Evolutionary conservation across 2,113 vertebrate species (phyloP), one percentile per base, ranked within the genome.

Genomic region (Oenanthe melanoleuca): DNA sequence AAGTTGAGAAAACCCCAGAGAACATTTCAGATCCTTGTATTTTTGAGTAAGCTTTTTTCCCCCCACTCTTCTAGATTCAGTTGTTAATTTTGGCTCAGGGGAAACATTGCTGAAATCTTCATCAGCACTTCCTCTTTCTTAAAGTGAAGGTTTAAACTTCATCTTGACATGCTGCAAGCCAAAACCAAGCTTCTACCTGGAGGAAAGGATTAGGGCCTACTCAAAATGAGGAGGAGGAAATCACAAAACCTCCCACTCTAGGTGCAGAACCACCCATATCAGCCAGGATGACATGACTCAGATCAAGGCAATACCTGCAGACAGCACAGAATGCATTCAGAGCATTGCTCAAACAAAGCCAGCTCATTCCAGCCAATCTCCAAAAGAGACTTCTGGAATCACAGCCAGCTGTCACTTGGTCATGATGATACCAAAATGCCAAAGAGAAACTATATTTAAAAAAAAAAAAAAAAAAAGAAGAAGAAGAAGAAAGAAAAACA

Each of bases 1-100:
- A 88, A 83, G 59, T 44, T 78, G 71, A 83, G 80, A 86, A 97
- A 97, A 80, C 56, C 93, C 96, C 92, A 64, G 69, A 92, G 77
- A 86, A 66, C 7, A 3, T 96, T 94, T 96, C 90, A 94, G 83
- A 80, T 86, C 71, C 92, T 86, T n/a, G 31, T 90, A 88, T 22
- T 83, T 93, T 47, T 88, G 77, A 94, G 59, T 67, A 89, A 75
- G 33, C 15, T 52, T 40, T 44, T 28, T 18, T 12, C 9, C 20
- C 4, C 10, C 26, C 20, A n/a, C 5, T 11, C 33, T 60, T 73
- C 57, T 47, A 89, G 50, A 88, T 55, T 80, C 42, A 73, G 22
- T 55, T 42, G 50, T 50, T 88, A 60, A 57, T 80, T 95, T 94
- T 5, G 0, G 67, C 64, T 70, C 7, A 29, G 14, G 67, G 44